Conservation (phyloP, 1,140 invertebrate genomes). For the Caerostris darwini region DNA sequence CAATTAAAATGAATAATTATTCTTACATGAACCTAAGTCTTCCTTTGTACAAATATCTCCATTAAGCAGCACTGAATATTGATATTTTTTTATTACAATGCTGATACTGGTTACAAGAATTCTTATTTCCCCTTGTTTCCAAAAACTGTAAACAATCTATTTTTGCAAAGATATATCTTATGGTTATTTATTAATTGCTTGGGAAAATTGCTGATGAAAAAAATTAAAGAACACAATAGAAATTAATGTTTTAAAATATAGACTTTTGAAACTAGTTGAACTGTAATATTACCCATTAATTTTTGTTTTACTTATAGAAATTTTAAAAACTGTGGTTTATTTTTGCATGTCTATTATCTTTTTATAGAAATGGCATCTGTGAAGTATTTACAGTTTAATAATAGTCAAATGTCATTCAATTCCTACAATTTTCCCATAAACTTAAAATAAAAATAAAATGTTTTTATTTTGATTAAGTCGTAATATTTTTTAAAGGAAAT, state of each 20-base stretch:
- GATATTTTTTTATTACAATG: constrained; percentile 49
- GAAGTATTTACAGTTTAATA: too few relatives aligned
- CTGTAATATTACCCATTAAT: too few relatives aligned
- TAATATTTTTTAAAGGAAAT: too few relatives aligned
- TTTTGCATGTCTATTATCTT: too few relatives aligned
- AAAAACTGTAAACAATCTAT: background rate
- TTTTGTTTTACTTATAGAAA: too few relatives aligned
- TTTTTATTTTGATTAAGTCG: too few relatives aligned
- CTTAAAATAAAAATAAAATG: too few relatives aligned
- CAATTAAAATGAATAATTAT: constrained; percentile 11
- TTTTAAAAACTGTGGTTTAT: too few relatives aligned
- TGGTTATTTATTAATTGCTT: background rate
- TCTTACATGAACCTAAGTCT: constrained; percentile 41
- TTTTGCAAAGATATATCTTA: background rate
- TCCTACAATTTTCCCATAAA: too few relatives aligned
- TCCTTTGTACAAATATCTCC: constrained; percentile 25
- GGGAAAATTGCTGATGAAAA: background rate
- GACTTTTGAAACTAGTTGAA: too few relatives aligned
- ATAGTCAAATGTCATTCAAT: too few relatives aligned
- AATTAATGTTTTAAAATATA: background rate
- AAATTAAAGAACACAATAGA: background rate
- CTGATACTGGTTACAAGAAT: background rate
- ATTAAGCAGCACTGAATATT: background rate
- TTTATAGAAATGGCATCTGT: too few relatives aligned
- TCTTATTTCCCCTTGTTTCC: background rate